Evolutionary conservation across 2,888 invertebrate species (phyloP).

Genomic region (Drosophila subsilvestris): DNA sequence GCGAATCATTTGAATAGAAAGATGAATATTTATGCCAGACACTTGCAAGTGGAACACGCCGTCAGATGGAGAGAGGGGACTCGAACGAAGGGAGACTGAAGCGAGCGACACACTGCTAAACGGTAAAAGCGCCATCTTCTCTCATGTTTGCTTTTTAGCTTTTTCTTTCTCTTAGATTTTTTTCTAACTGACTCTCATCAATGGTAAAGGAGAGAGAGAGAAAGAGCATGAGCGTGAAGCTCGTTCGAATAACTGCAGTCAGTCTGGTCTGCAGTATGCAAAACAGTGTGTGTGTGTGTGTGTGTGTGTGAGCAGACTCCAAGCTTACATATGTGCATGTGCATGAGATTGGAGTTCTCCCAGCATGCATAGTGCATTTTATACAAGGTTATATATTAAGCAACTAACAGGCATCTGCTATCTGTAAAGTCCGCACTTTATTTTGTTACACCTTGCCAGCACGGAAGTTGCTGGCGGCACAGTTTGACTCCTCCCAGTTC

Average conservation of each 20-base stretch:
- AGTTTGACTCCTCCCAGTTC: conserved; percentile 33
- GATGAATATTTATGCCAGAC: conserved; percentile 69
- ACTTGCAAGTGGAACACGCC: conserved; percentile 46
- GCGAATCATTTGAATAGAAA: conserved; percentile 69
- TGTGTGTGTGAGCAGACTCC: conserved; percentile 3
- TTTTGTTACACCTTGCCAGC: conserved; percentile 2
- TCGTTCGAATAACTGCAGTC: conserved; percentile 25
- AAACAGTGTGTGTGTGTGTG: conserved; percentile 4
- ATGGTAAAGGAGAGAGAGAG: neutral
- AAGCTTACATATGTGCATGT: neutral
- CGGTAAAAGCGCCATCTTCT: conserved; percentile 39
- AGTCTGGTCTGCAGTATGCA: conserved; percentile 3
- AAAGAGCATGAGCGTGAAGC: neutral
- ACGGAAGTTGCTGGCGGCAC: conserved; percentile 66
- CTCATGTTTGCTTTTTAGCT: conserved; percentile 20
- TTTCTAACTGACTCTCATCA: neutral
- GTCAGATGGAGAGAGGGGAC: neutral
- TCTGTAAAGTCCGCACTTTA: neutral
- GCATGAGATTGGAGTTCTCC: conserved; percentile 1
- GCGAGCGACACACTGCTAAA: conserved; percentile 25
- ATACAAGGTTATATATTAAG: neutral
- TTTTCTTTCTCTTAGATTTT: conserved; percentile 2
- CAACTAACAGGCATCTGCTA: neutral
- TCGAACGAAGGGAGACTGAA: conserved; percentile 5
- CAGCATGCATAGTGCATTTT: conserved; percentile 7